Base-by-base conservation (phyloP, 1,140 invertebrate species). In the Drosophila rhopaloa region DNA sequence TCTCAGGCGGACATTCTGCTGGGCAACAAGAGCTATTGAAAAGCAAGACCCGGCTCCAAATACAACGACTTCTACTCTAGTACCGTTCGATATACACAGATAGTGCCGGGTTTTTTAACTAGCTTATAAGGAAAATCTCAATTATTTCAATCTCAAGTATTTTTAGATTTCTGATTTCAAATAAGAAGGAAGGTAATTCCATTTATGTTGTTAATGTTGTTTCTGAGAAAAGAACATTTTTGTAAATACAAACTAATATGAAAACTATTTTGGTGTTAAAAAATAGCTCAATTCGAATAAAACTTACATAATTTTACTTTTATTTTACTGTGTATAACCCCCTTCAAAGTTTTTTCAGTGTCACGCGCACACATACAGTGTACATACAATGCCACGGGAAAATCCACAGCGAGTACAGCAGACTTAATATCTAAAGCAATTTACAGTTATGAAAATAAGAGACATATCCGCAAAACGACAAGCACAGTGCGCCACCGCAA, bases 371-470 rank as follows among this genome's bases (percentile, higher is more conserved):
- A 50, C 44, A 51, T 29, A 51, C 40, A 76, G 41, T 24, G 37
- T 5, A 50, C 44, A 56, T 29, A 51, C 35, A 76, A 37, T 24
- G 37, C 10, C 51, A 51, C 29, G 53, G 32, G 41, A 58, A 59
- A 76, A 71, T 61, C 58, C 44, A 71, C 63, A 84, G 63, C 59
- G 53, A 66, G 68, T 63, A 81, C 53, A 73, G 65, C 68, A 74
- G 76, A 74, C 90, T 91, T 91, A 91, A 91, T 91, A 91, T 91
- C 85, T 82, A 81, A 91, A 91, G 90, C 90, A 91, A 91, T 91
- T 91, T 91, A 91, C 90, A 91, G 90, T 91, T 91, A 91, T 91
- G 90, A 91, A 91, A 91, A 91, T 88, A 86, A 83, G 83, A 90
- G 83, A 91, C 80, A 90, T 88, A 91, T 83, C 84, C 89, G 84